Evolutionary conservation across 2,888 invertebrate species (phyloP), one percentile per base, ranked within the genome.

Genomic region (Synanthedon andrenaeformis): DNA sequence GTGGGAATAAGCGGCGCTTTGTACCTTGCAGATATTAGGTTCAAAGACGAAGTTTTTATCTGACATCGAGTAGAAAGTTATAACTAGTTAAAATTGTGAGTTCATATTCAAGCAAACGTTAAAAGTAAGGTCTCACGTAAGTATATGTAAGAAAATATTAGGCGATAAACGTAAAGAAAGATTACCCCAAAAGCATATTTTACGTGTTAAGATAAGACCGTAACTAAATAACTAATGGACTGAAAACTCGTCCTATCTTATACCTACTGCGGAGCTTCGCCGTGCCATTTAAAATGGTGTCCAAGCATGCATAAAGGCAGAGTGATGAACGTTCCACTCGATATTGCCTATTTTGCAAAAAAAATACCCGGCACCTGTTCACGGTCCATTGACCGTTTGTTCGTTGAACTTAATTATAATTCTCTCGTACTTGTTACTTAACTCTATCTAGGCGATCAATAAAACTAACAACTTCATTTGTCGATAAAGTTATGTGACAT

Each of bases 171-270:
- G 11, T 45, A 45, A 45, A 45, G 4, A 4, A 6, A 1, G 45
- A 45, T 45, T 45, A 45, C 45, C 45, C 45, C 14, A 13, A 14
- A 45, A 58, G 55, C 58, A 63, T 69, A 70, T 72, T 70, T 70
- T 62, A 67, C 62, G 63, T 66, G 70, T 74, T 69, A 70, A 66
- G 73, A 72, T 71, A 74, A 70, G 69, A 65, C 66, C 63, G 61
- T 58, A 67, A 68, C 70, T 66, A 71, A 70, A 70, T 70, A 75
- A 66, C 66, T 72, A 78, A 79, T 79, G 78, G 74, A 57, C 69
- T 67, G 76, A 71, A 72, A 76, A 69, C 62, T 66, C 69, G 35
- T 35, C 35, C 35, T 35, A 35, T 35, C 35, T 35, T 35, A 72
- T 62, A 69, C 67, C 69, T 74, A 72, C 69, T 72, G 13, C 14